phyloP scores from a whole-genome alignment of 2,888 invertebrate species.

The Ephialtes manifestator region DNA sequence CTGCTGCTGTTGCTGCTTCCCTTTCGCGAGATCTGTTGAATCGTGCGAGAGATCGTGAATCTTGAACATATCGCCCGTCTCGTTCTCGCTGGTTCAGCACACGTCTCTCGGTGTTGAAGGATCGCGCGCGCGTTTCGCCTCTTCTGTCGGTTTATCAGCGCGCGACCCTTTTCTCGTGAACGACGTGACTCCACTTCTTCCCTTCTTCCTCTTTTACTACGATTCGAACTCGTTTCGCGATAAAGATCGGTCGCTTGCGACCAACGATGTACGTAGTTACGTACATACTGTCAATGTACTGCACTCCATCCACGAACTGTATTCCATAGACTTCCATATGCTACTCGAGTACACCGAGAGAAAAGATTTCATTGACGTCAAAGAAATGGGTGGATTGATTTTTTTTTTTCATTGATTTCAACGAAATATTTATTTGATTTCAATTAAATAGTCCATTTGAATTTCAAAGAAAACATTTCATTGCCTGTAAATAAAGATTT shows the following conservation, averaged over 20 bases:
- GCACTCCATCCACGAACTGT: background rate
- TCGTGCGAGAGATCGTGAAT: slow-evolving; percentile 57
- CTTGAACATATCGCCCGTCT: slow-evolving; percentile 57
- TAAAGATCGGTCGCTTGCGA: slow-evolving; percentile 65
- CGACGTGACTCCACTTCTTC: slow-evolving; percentile 29
- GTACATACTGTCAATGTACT: background rate
- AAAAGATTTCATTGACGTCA: too few relatives aligned
- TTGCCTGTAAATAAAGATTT: too few relatives aligned
- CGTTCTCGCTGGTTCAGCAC: slow-evolving; percentile 40
- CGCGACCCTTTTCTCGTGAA: slow-evolving; percentile 45
- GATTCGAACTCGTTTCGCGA: slow-evolving; percentile 77
- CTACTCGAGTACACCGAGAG: too few relatives aligned
- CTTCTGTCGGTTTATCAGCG: slow-evolving; percentile 40
- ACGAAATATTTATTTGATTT: too few relatives aligned
- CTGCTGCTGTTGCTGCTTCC: background rate
- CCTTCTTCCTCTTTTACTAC: slow-evolving; percentile 56
- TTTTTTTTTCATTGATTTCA: too few relatives aligned
- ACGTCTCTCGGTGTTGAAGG: slow-evolving; percentile 60
- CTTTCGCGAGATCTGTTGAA: slow-evolving; percentile 26
- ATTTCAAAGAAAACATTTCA: too few relatives aligned
- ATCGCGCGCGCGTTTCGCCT: slow-evolving; percentile 36
- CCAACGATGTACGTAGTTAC: slow-evolving; percentile 21
- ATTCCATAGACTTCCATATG: background rate
- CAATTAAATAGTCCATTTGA: too few relatives aligned
- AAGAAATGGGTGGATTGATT: too few relatives aligned